Percentiles rank a stretch among this genome's conserved stretches.
These are phyloP conservation scores for Idaea biselata DNA, from an alignment of 2,888 invertebrate species.

Conservation along the genomic window DNA sequence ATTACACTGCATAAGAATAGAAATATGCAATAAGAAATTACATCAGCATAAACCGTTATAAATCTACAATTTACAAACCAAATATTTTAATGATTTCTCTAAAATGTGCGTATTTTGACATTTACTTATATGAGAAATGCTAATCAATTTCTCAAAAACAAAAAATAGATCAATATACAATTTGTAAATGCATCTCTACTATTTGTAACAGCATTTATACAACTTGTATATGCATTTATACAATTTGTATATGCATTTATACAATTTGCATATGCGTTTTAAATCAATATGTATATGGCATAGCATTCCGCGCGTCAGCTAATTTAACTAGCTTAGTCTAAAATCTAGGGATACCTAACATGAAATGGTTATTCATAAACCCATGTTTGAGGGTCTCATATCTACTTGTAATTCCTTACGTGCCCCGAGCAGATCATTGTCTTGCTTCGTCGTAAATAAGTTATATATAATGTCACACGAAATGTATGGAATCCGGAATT, in stretches of 20 bases:
- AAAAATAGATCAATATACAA: neutral
- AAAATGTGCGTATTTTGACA: neutral
- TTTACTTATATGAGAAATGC: neutral
- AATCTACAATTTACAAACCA: neutral
- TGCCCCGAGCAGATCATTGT: slow-evolving; percentile 71
- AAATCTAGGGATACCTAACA: slow-evolving; percentile 60
- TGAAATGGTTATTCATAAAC: slow-evolving; percentile 42
- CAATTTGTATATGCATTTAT: too few species aligned
- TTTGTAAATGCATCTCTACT: neutral
- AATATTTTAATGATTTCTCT: neutral
- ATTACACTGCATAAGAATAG: neutral
- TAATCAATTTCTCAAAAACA: neutral
- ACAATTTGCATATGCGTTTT: neutral
- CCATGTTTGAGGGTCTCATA: slow-evolving; percentile 28
- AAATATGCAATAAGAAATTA: neutral
- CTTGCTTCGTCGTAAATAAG: slow-evolving; percentile 36
- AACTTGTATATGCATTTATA: neutral
- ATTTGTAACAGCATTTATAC: neutral
- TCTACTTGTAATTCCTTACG: slow-evolving; percentile 75
- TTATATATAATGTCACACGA: neutral
- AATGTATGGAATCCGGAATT: neutral
- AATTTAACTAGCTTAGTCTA: slow-evolving; percentile 58
- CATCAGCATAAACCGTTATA: neutral
- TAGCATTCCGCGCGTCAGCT: slow-evolving; percentile 8
- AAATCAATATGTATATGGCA: slow-evolving; percentile 2